phyloP scores from a whole-genome alignment of 64 coral and sea anemone genomes.

The Pocillopora damicornis region DNA sequence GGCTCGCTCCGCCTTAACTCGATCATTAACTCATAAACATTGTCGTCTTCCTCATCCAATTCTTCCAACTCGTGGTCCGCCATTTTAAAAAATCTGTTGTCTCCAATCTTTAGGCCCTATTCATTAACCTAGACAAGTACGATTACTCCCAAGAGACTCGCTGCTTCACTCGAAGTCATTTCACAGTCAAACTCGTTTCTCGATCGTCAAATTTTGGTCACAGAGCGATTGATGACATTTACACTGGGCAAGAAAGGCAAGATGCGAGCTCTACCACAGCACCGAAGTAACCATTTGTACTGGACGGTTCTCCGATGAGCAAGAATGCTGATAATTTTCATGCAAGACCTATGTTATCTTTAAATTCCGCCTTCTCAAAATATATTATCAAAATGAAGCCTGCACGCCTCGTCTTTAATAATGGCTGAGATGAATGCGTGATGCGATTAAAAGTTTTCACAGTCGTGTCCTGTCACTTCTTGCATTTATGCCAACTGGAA shows the following conservation, averaged over 20 bases:
- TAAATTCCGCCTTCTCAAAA: not conserved
- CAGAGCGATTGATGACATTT: constrained; percentile 15
- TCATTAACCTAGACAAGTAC: constrained; percentile 1
- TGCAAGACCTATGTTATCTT: not conserved
- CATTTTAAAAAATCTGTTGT: constrained; percentile 60
- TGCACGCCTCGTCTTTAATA: too few species aligned
- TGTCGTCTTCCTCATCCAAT: constrained; percentile 44
- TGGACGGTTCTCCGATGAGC: not conserved
- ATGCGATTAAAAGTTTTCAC: not conserved
- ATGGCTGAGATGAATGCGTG: constrained; percentile 4
- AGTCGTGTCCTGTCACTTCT: constrained; percentile 3
- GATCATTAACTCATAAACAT: constrained; percentile 71
- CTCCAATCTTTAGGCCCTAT: not conserved
- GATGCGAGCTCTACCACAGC: not conserved
- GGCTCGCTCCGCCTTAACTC: constrained; percentile 90
- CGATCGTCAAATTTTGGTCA: not conserved
- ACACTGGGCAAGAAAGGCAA: not conserved
- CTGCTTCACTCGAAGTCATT: not conserved
- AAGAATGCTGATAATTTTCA: not conserved
- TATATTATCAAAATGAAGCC: not conserved
- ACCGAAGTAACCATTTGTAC: not conserved
- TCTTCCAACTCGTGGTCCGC: constrained; percentile 65
- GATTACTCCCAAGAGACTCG: not conserved
- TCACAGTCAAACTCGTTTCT: not conserved
- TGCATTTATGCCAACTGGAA: not conserved